These are phyloP conservation scores for Echinops telfairi DNA, from an alignment of 2,113 vertebrate species.

Conservation along the genomic window DNA sequence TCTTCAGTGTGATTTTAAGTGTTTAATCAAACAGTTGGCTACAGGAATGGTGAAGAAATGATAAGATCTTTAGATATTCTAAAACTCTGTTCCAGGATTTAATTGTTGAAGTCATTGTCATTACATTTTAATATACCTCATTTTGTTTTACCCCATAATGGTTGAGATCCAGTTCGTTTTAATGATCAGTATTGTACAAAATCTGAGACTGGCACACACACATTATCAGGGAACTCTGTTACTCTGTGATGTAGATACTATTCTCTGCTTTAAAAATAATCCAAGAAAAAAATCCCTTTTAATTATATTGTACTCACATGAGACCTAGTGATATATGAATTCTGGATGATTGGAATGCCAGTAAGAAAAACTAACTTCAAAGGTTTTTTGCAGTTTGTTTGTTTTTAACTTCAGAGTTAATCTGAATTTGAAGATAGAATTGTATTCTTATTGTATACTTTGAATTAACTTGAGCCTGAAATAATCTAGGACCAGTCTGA, in stretches of 20 bases:
- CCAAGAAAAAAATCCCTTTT: neutral
- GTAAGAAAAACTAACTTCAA: conserved; percentile 9
- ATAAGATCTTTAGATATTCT: conserved; percentile 37
- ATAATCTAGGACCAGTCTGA: neutral
- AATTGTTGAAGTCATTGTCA: neutral
- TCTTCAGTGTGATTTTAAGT: conserved; percentile 25
- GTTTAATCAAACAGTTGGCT: conserved; percentile 25
- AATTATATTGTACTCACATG: neutral
- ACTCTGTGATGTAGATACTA: neutral
- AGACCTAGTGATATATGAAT: neutral
- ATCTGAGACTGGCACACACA: neutral
- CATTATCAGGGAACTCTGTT: conserved; percentile 22
- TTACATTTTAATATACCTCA: conserved; percentile 25
- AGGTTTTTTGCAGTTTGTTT: neutral
- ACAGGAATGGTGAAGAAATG: neutral
- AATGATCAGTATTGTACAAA: neutral
- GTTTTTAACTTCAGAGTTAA: conserved; percentile 33
- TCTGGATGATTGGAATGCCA: conserved; percentile 47
- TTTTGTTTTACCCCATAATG: neutral
- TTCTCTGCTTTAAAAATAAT: conserved; percentile 53
- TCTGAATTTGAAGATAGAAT: conserved; percentile 46
- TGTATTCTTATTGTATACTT: conserved; percentile 49
- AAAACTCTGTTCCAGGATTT: neutral
- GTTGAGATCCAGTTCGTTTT: neutral
- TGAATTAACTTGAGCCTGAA: conserved; percentile 27